Base-by-base conservation (phyloP, 1,140 invertebrate genomes). In the Drosophila mauritiana region DNA sequence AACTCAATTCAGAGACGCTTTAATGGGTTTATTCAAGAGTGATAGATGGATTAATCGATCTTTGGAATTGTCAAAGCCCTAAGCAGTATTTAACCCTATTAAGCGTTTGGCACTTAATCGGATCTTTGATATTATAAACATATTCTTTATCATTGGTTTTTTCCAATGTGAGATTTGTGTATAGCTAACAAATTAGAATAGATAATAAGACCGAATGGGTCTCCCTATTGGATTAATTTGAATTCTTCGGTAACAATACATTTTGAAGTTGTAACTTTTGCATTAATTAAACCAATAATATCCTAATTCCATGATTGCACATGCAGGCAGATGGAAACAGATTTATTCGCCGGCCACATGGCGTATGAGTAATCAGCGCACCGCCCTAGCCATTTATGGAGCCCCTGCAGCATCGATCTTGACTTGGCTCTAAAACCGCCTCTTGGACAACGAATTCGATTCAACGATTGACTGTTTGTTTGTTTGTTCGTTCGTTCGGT, bases 341-440 rank as follows among this genome's bases (percentile, higher is more conserved):
- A 22, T 31, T 31, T 37, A 17, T 54, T 13, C 10, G 34, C 37
- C 25, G 51, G 46, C 51, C 74, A 77, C 62, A 77, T 77, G 74
- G 73, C 73, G 63, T 57, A 75, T 76, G 73, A 77, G 63, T 77
- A 77, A 77, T 61, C 56, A 13, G 27, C 40, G 27, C 51, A 48
- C 34, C 57, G 72, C 36, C 70, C 62, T 61, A 45, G 22, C 74
- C 74, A 69, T 77, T 77, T 77, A 77, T 61, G 74, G 74, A 40
- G 36, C 61, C 54, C 70, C 53, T 75, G 73, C 72, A 75, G 73
- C 73, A 68, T 56, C 56, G 57, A 55, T 58, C 61, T 31, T 10
- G 70, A 36, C 22, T 37, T 36, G 45, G 56, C 37, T 49, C 25
- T 31, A 10, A 49, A 49, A 5, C 46, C n/a, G 48, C 48, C 3